Evolutionary conservation across 2,797 vertebrate species (phyloP).

Genomic region (Chaenodraco wilsoni): DNA sequence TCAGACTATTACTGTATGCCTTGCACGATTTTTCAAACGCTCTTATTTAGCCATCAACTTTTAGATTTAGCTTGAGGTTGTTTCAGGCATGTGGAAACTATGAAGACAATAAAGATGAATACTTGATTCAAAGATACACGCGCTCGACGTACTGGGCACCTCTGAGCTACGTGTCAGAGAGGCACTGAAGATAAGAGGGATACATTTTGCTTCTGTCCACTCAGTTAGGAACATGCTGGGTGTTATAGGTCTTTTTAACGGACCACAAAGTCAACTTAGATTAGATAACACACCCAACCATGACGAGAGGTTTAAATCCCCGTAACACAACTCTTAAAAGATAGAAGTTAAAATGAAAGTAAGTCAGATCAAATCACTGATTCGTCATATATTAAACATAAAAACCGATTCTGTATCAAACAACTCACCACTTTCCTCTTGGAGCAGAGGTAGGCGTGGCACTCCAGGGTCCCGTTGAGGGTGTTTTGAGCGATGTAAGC

Average conservation of each 20-base stretch:
- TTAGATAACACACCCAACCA: neutral
- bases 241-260: neutral
- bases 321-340: neutral
- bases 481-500: conserved; percentile 96
- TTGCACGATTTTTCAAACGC: too few relatives aligned
- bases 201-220: neutral
- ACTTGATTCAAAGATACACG: too few relatives aligned
- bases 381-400: neutral
- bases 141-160: too few relatives aligned
- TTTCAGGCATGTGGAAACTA: too few relatives aligned
- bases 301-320: neutral
- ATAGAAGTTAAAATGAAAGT: neutral
- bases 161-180: neutral
- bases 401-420: neutral
- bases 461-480: conserved; percentile 92
- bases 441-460: conserved; percentile 94
- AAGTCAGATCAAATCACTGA: neutral
- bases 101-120: too few relatives aligned
- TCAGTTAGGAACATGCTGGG: neutral
- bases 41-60: too few relatives aligned
- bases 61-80: too few relatives aligned
- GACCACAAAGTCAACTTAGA: neutral
- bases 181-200: neutral
- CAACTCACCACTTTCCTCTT: conserved; percentile 93
- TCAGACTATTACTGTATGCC: too few relatives aligned